These are phyloP conservation scores for Erebia ligea DNA, from an alignment of 2,888 invertebrate genomes.

Conservation along the genomic window DNA sequence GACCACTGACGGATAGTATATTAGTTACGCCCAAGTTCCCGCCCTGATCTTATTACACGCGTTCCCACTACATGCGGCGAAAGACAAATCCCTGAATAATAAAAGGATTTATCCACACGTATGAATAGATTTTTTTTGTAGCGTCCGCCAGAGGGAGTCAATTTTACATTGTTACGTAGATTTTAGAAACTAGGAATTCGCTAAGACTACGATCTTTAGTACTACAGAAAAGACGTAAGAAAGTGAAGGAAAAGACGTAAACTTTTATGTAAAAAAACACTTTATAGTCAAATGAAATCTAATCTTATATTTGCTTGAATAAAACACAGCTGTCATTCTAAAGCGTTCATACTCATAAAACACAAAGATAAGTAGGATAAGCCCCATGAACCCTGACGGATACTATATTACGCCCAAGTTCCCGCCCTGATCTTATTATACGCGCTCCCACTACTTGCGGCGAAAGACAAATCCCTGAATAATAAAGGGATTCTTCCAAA, in stretches of 20 bases:
- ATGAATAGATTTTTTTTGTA: slow-evolving; percentile 6
- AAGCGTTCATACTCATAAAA: slow-evolving; percentile 11
- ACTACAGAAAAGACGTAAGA: too few species aligned
- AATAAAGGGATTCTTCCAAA: slow-evolving; percentile 17
- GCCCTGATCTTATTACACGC: slow-evolving; percentile 11
- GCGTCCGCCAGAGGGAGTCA: not conserved
- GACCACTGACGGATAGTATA: slow-evolving; percentile 16
- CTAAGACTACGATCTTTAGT: too few species aligned
- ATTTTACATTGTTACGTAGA: too few species aligned
- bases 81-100: slow-evolving; percentile 20
- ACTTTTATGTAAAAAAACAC: too few species aligned
- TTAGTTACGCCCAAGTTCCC: slow-evolving; percentile 8
- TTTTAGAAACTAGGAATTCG: too few species aligned
- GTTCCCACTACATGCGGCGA: not conserved
- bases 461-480: slow-evolving; percentile 17
- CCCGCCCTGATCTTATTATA: too few species aligned
- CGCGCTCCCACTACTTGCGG: not conserved
- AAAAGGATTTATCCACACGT: slow-evolving; percentile 16
- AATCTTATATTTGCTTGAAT: not conserved
- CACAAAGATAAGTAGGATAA: slow-evolving; percentile 7
- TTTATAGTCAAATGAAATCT: too few species aligned
- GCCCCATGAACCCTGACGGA: slow-evolving; percentile 3
- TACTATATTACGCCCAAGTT: slow-evolving; percentile 3
- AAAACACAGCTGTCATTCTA: not conserved
- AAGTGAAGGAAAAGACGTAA: too few species aligned